Evolutionary conservation across 2,113 vertebrate species (phyloP), one percentile per base, ranked within the genome.

Genomic region (Stercorarius parasiticus): DNA sequence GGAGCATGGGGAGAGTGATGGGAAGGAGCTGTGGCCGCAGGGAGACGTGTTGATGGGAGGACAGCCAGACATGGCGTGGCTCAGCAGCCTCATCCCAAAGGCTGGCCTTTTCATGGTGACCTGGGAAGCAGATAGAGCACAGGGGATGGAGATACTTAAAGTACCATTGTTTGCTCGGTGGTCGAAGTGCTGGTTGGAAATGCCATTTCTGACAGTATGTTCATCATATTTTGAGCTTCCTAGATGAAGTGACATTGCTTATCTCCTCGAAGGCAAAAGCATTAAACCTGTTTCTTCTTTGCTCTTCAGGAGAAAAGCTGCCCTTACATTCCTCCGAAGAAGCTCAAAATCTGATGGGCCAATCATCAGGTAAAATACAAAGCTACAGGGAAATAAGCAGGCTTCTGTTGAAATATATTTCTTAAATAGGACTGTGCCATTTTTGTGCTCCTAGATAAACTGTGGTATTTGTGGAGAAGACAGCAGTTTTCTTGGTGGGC

Each of bases 271-370:
- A 98, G 98, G 98, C 98, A 98, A 98, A 98, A 98, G 91, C 97
- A 96, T 98, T 98, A 98, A 98, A 98, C 81, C 96, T 98, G 96
- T 98, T 95, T 98, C 98, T 98, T 98, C 98, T 98, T 98, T 98
- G 98, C 98, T 98, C 98, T 98, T 98, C 98, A 98, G 98, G 98
- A 98, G 98, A 98, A 98, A 98, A 98, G 98, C 98, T 98, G 98
- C 98, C 98, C 98, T 98, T 98, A 98, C 98, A 98, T 98, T 98
- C 98, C 98, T 98, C 98, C 97, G 98, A 98, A 98, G 98, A 98
- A 98, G 98, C 98, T 98, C 98, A 98, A 98, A 98, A 98, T 98
- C 98, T 98, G 98, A 98, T 98, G 98, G 98, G 98, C 98, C 98
- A 98, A 82, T 98, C 98, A 86, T 98, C 98, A 98, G 98, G 98